Percentiles rank a stretch among this genome's conserved stretches.
These are phyloP conservation scores for Tetropium fuscum DNA, from an alignment of 2,888 invertebrate genomes.

Conservation along the genomic window DNA sequence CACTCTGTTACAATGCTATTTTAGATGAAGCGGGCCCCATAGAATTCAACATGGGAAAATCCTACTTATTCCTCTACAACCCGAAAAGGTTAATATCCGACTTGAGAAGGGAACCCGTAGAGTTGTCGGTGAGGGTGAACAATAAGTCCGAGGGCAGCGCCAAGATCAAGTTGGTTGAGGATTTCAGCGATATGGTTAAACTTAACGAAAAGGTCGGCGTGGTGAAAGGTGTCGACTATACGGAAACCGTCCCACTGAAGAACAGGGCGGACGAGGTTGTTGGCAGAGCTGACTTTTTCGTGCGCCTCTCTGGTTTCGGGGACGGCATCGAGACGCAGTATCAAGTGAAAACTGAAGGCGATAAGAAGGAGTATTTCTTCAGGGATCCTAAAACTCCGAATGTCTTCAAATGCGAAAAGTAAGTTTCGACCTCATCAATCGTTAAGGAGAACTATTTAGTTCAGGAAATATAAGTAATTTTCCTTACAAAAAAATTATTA, in stretches of 20 bases:
- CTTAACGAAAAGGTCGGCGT: slow-evolving; percentile 54
- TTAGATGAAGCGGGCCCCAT: neutral
- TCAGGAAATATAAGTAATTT: too few relatives aligned
- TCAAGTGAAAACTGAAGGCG: slow-evolving; percentile 44
- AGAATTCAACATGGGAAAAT: slow-evolving; percentile 67
- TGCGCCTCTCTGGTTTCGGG: slow-evolving; percentile 69
- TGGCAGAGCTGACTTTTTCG: slow-evolving; percentile 67
- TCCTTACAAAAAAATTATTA: too few relatives aligned
- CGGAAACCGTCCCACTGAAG: slow-evolving; percentile 11
- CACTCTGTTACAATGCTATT: too few relatives aligned
- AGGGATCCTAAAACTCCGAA: slow-evolving; percentile 53
- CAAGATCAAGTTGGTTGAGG: slow-evolving; percentile 66
- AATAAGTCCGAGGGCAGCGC: slow-evolving; percentile 66
- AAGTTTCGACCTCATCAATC: too few relatives aligned
- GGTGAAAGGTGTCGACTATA: slow-evolving; percentile 56
- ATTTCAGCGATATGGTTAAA: slow-evolving; percentile 68
- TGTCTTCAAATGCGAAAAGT: slow-evolving; percentile 56
- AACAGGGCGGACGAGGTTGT: slow-evolving; percentile 59
- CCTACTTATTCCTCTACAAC: slow-evolving; percentile 68
- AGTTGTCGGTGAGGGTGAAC: slow-evolving; percentile 68
- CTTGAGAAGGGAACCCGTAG: slow-evolving; percentile 67
- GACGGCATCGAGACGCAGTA: slow-evolving; percentile 63
- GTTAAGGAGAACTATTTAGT: too few relatives aligned
- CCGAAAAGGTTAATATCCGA: slow-evolving; percentile 66
- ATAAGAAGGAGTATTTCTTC: slow-evolving; percentile 51